A percentile compares a stretch with the other conserved stretches of the same genome.
phyloP scores from a whole-genome alignment of 2,888 invertebrate genomes.

The Tortricodes alternella region DNA sequence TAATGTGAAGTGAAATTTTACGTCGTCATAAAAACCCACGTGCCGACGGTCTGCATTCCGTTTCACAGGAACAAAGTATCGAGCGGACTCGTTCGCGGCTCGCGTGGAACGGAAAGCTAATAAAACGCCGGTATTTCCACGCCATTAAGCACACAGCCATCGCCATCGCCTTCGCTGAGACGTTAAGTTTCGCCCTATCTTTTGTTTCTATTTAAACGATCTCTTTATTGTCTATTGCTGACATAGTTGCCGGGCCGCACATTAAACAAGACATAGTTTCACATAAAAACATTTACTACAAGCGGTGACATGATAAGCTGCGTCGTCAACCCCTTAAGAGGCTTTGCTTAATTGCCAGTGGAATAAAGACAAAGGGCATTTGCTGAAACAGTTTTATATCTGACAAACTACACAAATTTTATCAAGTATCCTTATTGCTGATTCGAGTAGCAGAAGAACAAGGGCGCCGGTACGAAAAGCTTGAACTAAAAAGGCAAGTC shows the following conservation, averaged over 20 bases:
- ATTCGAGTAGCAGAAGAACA: conserved; percentile 5
- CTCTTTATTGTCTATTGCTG: conserved; percentile 4
- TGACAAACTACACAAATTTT: not conserved
- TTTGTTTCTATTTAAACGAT: conserved; percentile 32
- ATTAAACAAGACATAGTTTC: not conserved
- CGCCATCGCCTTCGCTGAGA: conserved; percentile 34
- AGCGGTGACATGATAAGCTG: conserved; percentile 22
- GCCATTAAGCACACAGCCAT: conserved; percentile 53
- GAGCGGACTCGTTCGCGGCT: conserved; percentile 30
- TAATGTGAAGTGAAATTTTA: conserved; percentile 70
- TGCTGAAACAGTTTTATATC: not conserved
- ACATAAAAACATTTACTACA: conserved; percentile 20
- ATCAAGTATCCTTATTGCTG: conserved; percentile 4
- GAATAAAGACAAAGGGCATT: conserved; percentile 14
- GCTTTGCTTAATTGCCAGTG: conserved; percentile 10
- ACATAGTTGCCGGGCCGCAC: not conserved
- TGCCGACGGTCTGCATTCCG: conserved; percentile 37
- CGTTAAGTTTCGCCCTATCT: conserved; percentile 34
- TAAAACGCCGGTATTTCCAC: conserved; percentile 50
- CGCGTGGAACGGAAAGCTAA: conserved; percentile 37
- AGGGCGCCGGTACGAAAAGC: not conserved
- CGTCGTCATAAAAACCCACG: conserved; percentile 64
- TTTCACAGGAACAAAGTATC: conserved; percentile 19
- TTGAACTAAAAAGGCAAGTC: conserved; percentile 20
- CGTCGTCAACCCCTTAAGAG: conserved; percentile 11